Evolutionary conservation across 2,113 vertebrate genomes (phyloP).

Genomic region (Oreochromis tanganicae): DNA sequence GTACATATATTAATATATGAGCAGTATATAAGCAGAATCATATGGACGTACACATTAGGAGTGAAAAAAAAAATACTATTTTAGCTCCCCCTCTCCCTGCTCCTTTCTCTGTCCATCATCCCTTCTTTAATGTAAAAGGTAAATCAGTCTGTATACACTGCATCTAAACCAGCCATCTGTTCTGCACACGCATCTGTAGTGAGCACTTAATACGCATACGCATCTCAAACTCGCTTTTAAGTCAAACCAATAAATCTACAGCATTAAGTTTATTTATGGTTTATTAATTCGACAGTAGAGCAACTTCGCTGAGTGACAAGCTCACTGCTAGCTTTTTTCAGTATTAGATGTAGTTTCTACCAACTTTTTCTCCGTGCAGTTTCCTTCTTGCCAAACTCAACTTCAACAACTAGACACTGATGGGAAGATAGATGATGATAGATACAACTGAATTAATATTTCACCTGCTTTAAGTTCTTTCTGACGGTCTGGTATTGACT

Average conservation of each 20-base stretch:
- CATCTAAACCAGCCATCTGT: neutral
- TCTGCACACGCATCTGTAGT: neutral
- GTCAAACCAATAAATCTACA: neutral
- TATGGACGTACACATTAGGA: neutral
- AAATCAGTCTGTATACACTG: neutral
- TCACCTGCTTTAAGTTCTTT: neutral
- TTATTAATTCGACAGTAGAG: neutral
- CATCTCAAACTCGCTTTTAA: neutral
- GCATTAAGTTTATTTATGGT: neutral
- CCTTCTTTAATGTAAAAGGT: neutral
- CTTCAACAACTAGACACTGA: neutral
- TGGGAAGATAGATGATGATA: neutral
- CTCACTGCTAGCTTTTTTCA: neutral
- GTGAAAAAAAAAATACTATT: neutral
- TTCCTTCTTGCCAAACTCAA: neutral
- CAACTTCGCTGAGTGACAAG: neutral
- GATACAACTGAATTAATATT: neutral
- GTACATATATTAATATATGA: constrained; percentile 8
- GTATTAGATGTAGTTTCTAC: neutral
- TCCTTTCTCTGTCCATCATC: neutral
- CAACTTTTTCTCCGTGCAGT: neutral
- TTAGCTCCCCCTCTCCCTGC: neutral
- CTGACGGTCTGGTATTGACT: neutral
- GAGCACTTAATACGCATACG: neutral
- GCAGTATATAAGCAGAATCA: neutral